Conservation (phyloP, 2,888 invertebrate genomes). For the Alloplasta piceator region DNA sequence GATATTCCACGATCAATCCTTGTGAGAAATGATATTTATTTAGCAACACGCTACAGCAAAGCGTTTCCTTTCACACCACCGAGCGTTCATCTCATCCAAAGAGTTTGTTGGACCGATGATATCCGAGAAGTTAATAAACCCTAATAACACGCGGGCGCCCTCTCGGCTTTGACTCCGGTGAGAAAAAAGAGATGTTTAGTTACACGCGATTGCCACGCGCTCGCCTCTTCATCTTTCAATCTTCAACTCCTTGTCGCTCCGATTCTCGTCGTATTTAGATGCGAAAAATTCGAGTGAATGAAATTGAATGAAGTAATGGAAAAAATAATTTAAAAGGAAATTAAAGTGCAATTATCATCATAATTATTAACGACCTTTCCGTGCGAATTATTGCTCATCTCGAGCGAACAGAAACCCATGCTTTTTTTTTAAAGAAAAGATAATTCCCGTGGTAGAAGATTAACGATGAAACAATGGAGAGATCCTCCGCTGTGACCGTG, state of each 20-base stretch:
- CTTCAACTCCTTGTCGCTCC: background rate
- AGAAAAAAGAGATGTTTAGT: conserved; percentile 35
- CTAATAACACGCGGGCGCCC: conserved; percentile 35
- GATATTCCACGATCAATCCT: background rate
- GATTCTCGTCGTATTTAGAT: background rate
- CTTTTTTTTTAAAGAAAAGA: conserved; percentile 46
- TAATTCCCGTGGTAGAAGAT: conserved; percentile 56
- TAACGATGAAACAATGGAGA: conserved; percentile 66
- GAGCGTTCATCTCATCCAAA: conserved; percentile 6
- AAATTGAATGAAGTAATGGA: too few relatives aligned
- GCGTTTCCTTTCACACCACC: background rate
- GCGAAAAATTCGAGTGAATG: too few relatives aligned
- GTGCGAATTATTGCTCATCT: background rate
- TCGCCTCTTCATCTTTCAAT: conserved; percentile 12
- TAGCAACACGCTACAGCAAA: conserved; percentile 33
- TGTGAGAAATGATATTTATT: conserved; percentile 40
- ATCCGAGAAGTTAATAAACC: conserved; percentile 26
- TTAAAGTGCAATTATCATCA: background rate
- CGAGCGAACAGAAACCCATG: conserved; percentile 8
- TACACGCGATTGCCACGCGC: conserved; percentile 50
- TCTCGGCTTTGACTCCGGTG: conserved; percentile 5
- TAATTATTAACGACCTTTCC: background rate
- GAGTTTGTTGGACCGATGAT: background rate
- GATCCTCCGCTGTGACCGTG: conserved; percentile 65
- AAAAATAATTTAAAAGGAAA: too few relatives aligned